A percentile compares a stretch with the other conserved stretches of the same genome.
Evolutionary conservation across 2,113 vertebrate genomes (phyloP).

Genomic region (Pimephales promelas): DNA sequence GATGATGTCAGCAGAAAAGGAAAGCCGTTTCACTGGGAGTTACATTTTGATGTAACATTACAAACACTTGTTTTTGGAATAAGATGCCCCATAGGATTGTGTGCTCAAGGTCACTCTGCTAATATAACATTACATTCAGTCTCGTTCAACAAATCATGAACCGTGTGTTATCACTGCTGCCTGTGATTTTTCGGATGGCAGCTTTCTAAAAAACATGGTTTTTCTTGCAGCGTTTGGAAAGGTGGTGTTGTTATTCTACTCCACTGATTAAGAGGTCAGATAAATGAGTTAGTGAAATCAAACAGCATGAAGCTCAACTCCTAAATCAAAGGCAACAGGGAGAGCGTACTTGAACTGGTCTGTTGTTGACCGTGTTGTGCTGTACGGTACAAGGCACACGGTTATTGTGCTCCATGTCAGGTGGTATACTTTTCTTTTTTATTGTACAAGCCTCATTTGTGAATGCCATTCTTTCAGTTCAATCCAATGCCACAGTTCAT

Average conservation of each 20-base stretch:
- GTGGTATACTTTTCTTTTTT: not conserved
- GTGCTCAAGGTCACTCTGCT: not conserved
- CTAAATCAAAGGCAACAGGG: slow-evolving; percentile 40
- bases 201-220: slow-evolving; percentile 25
- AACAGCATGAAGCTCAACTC: slow-evolving; percentile 40
- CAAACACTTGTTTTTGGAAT: not conserved
- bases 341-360: slow-evolving; percentile 34
- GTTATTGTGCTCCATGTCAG: slow-evolving; percentile 5
- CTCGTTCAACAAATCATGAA: not conserved
- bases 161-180: slow-evolving; percentile 7
- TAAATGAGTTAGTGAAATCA: slow-evolving; percentile 50
- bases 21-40: not conserved
- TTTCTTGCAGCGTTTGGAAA: slow-evolving; percentile 29
- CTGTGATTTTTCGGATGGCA: slow-evolving; percentile 26
- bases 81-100: not conserved
- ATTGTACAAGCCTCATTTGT: too few relatives aligned
- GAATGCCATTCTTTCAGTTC: not conserved
- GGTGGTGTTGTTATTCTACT: slow-evolving; percentile 39
- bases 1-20: not conserved
- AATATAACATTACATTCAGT: not conserved
- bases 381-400: slow-evolving; percentile 46
- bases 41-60: not conserved
- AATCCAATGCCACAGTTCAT: not conserved
- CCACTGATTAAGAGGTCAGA: slow-evolving; percentile 38
- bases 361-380: slow-evolving; percentile 34